phyloP scores from a whole-genome alignment of 1,140 invertebrate species.

The Lepidostoma basale region DNA sequence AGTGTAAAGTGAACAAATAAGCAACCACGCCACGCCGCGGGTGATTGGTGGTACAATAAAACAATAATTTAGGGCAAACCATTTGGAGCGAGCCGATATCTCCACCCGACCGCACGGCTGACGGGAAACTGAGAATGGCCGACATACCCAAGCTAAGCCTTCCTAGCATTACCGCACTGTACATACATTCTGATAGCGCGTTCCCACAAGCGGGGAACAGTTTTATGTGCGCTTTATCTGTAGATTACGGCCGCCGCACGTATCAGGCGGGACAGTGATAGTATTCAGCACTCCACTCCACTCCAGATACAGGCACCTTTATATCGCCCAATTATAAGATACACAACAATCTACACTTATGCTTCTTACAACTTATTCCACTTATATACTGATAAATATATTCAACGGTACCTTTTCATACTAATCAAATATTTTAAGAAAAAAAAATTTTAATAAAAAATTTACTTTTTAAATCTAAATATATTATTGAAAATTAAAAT shows the following conservation, averaged over 20 bases:
- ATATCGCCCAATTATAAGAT: conserved; percentile 3
- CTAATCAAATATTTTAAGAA: no score
- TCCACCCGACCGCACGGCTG: background rate
- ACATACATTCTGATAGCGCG: conserved; percentile 27
- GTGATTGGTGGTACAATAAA: no score
- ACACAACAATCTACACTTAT: no score
- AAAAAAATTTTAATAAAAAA: no score
- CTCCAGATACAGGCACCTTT: conserved; percentile 8
- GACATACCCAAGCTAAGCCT: conserved; percentile 43
- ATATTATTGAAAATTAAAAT: no score
- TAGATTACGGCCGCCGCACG: conserved; percentile 13
- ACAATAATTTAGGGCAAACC: no score
- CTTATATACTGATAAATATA: no score
- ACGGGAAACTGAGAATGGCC: conserved; percentile 25
- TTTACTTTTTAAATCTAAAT: no score
- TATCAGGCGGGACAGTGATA: conserved; percentile 12
- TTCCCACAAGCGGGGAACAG: conserved; percentile 4
- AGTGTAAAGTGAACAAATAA: no score
- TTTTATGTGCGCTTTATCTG: conserved; percentile 16
- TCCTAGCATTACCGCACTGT: conserved; percentile 44
- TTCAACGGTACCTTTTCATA: no score
- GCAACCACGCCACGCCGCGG: no score
- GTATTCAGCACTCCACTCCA: conserved; percentile 8
- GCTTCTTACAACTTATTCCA: no score
- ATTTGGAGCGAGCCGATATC: background rate